Evolutionary conservation across 2,888 invertebrate species (phyloP).

Genomic region (Cheilosia urbana): DNA sequence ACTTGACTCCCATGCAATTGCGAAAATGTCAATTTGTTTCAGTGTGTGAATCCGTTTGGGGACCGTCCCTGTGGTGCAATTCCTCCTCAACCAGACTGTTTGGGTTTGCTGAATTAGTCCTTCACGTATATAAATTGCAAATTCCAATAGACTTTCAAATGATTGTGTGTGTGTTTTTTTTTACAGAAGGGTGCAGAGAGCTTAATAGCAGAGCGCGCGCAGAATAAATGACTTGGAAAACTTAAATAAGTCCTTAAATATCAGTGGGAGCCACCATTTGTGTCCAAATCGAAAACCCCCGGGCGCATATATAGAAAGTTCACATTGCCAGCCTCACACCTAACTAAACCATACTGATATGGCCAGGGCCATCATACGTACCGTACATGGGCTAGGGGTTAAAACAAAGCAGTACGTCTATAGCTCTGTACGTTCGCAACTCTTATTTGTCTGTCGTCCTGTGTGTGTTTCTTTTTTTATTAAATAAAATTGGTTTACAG

Average conservation of each 20-base stretch:
- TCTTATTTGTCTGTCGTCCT: conserved; percentile 50
- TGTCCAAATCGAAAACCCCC: conserved; percentile 31
- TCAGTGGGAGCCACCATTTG: conserved; percentile 55
- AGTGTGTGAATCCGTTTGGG: conserved; percentile 60
- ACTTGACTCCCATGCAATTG: conserved; percentile 67
- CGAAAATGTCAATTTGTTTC: conserved; percentile 71
- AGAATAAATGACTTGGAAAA: conserved; percentile 68
- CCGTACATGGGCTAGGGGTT: conserved; percentile 28
- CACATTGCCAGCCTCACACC: conserved; percentile 58
- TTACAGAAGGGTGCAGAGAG: conserved; percentile 29
- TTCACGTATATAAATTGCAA: conserved; percentile 57
- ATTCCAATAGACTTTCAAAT: conserved; percentile 64
- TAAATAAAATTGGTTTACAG: conserved; percentile 69
- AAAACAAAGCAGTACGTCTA: conserved; percentile 48
- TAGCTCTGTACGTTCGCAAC: conserved; percentile 37
- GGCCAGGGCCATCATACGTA: neutral
- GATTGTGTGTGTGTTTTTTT: conserved; percentile 30
- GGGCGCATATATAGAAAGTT: conserved; percentile 26
- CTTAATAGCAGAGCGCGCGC: conserved; percentile 50
- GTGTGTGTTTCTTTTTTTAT: conserved; percentile 41
- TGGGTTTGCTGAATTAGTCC: conserved; percentile 28
- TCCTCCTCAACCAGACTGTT: conserved; percentile 25
- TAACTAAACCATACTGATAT: conserved; percentile 17
- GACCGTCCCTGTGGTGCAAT: conserved; percentile 30
- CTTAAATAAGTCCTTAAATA: conserved; percentile 71